Base-by-base conservation (phyloP, 2,797 vertebrate genomes). In the Podargus strigoides region DNA sequence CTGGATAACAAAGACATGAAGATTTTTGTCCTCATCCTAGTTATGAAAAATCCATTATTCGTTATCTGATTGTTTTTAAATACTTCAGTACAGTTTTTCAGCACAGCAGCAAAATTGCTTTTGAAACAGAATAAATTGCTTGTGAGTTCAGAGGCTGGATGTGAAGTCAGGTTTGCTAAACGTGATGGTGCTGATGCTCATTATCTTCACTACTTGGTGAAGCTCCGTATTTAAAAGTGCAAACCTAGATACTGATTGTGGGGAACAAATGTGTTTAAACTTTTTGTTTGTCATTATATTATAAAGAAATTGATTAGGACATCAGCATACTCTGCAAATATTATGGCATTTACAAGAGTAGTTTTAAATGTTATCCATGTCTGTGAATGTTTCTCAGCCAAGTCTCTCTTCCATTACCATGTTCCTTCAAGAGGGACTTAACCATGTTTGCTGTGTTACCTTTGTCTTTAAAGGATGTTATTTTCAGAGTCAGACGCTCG, bases 21-120 rank as follows among this genome's bases (percentile, higher is more conserved):
- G 94, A 96, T 97, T 97, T 98, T 93, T 97, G 81, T 97, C 94
- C 95, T 97, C 93, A 94, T 93, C 85, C 81, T 96, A 91, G 96
- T 96, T 98, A 96, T 97, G 96, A 96, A 97, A 98, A 98, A 98
- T 98, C 96, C 98, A 98, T 98, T 98, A 98, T 98, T 98, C 98
- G 98, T 98, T 96, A 95, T 97, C 95, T 95, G 97, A 96, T 86
- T 98, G 98, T 98, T 98, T 98, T 98, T 97, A 98, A 98, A 98
- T 98, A 97, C 97, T 93, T 93, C 96, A 94, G 92, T 96, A 97
- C 97, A 97, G 95, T 95, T 97, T 98, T 97, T 94, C 85, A 95
- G 27, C 97, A 98, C 97, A 98, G 97, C 98, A 97, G 97, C 96
- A 97, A 97, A 98, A 98, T 98, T 98, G 95, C 97, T 97, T 97